Conservation (phyloP, 2,888 invertebrate genomes). For the Cantharis nigra region DNA sequence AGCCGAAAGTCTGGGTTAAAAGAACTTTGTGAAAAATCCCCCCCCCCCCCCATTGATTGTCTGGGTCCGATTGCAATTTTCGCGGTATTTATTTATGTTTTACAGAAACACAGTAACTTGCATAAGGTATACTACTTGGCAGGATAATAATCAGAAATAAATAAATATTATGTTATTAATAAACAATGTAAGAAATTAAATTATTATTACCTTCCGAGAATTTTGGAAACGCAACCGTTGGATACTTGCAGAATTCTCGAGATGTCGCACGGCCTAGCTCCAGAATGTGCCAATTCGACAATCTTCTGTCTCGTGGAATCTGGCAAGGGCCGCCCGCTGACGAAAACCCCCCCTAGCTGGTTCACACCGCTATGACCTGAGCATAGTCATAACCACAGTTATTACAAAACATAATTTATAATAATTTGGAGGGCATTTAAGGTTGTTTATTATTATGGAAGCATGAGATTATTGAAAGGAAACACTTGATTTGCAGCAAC, state of each 20-base stretch:
- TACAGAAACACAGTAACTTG: not conserved
- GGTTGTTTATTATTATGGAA: not conserved
- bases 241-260: conserved; percentile 97
- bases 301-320: conserved; percentile 98
- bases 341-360: conserved; percentile 99
- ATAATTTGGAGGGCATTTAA: not conserved
- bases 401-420: conserved; percentile 28
- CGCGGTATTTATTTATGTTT: not conserved
- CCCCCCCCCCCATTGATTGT: too few species aligned
- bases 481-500: conserved; percentile 32
- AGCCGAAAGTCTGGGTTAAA: too few species aligned
- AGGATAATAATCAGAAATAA: not conserved
- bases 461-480: not conserved
- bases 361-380: conserved; percentile 97
- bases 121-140: not conserved
- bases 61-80: too few species aligned
- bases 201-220: conserved; percentile 83
- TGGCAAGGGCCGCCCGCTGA: conserved; percentile 96
- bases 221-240: conserved; percentile 99
- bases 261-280: conserved; percentile 98
- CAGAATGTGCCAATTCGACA: conserved; percentile 97
- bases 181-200: not conserved
- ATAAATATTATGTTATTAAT: not conserved
- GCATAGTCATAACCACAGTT: conserved; percentile 63
- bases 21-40: too few species aligned